Base-by-base conservation (phyloP, 2,888 invertebrate species). In the Rhyacophila evoluta region DNA sequence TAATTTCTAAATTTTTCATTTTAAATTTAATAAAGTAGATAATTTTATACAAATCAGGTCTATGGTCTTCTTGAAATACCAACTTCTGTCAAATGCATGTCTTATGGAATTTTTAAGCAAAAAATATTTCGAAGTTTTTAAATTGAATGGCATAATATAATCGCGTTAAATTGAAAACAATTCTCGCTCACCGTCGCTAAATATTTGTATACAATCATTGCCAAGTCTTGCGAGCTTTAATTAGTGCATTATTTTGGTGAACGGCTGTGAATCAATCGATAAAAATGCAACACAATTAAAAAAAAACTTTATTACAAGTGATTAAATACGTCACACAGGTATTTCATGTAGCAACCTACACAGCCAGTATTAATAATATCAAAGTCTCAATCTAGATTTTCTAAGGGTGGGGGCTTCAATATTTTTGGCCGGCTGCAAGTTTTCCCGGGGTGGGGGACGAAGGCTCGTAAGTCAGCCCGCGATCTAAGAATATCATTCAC, bases 391-490 rank as follows among this genome's bases (percentile, higher is more conserved):
- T 55, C 55, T 55, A 19, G 25, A 12, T 33, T 55, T 12, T 68
- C 12, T 12, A 11, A 27, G 78, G 74, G 74, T 41, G 74, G 78
- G 78, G 78, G 41, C 36, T 37, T 55, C 10, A 6, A 75, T 74
- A 78, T 80, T 80, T 79, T 78, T 28, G 76, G 38, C 37, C 29
- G 73, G 37, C 39, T 33, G 70, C 27, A 4, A 55, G 55, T 55
- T 55, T 25, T 39, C 36, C 69, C 11, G 37, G 68, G 74, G 73
- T 75, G 79, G 79, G 81, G 79, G 75, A 75, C 68, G 74, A 77
- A 81, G 74, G 33, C 81, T 79, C 81, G 79, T 79, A 74, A 75
- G 74, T 71, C 68, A 71, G 36, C 68, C 75, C 70, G 67, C 72
- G 55, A 28, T 11, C 36, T 27, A 27, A 12, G 55, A 73, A 38